These are phyloP conservation scores for Conops quadrifasciatus DNA, from an alignment of 2,888 invertebrate species.

Conservation along the genomic window DNA sequence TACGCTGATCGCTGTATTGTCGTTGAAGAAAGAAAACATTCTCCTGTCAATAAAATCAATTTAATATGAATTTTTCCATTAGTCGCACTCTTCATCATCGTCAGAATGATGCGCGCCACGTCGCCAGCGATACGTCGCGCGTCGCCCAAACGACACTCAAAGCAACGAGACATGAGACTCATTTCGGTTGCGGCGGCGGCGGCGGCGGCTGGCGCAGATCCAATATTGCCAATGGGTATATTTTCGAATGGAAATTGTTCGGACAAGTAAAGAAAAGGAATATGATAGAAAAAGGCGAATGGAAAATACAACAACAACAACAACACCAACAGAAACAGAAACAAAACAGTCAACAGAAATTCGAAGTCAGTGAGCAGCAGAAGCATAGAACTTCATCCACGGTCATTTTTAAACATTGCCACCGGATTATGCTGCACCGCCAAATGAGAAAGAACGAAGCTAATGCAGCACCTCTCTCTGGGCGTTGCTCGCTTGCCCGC, in stretches of 20 bases:
- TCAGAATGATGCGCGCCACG: conserved; percentile 30
- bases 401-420: conserved; percentile 35
- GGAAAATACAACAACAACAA: background rate
- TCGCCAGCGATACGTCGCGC: conserved; percentile 36
- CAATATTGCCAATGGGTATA: conserved; percentile 30
- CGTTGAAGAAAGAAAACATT: conserved; percentile 42
- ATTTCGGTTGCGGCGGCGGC: background rate
- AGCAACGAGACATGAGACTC: background rate
- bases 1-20: conserved; percentile 45
- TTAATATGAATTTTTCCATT: conserved; percentile 63
- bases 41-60: conserved; percentile 61
- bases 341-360: conserved; percentile 13
- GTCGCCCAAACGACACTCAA: conserved; percentile 40
- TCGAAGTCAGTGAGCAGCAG: conserved; percentile 28
- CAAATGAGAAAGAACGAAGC: background rate
- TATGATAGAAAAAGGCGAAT: background rate
- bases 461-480: background rate
- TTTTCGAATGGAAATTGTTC: conserved; percentile 32
- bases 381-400: conserved; percentile 37
- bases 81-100: conserved; percentile 51
- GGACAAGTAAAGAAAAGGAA: conserved; percentile 30
- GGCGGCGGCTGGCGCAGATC: background rate
- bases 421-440: conserved; percentile 29
- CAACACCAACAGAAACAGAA: conserved; percentile 24
- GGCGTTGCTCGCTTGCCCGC: background rate